Evolutionary conservation across 2,113 vertebrate species (phyloP), one percentile per base, ranked within the genome.

Genomic region (Aptenodytes patagonicus): DNA sequence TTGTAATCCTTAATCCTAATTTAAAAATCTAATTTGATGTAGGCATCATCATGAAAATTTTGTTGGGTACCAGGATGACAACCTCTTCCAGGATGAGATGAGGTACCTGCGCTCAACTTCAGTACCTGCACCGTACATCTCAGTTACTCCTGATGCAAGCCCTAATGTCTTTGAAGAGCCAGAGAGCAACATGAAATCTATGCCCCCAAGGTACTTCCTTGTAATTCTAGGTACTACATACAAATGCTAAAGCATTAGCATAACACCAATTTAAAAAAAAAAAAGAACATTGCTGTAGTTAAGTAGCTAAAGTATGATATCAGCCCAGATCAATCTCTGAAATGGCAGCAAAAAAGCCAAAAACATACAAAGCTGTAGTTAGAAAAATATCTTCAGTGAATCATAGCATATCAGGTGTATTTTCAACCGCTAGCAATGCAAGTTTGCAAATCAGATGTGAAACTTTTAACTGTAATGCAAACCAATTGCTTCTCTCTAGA

Each of bases 21-120:
- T 91, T 91, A 0, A 92, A 93, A 69, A 52, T 97, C 72, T 97
- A 10, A 76, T 97, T 91, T 96, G 79, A 81, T 94, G 13, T 93
- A 99, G 99, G 97, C 99, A 99, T 98, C 99, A 99, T 97, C 99
- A 99, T 84, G 99, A 99, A 98, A 99, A 99, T 96, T 99, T 99
- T 97, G 99, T 98, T 77, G 98, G 97, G 25, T 99, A 99, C 97
- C 99, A 99, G 93, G 99, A 99, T 95, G 99, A 99, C 97, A 99
- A 99, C 96, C 98, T 99, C 21, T 99, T 99, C 96, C 99, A 99
- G 97, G 99, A 99, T 95, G 99, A 99, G 98, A 99, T 99, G 99
- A 98, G 99, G 81, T 99, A 99, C 77, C 97, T 99, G 70, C 99
- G 99, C 57, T 99, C 99, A 51, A 99, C 99, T 20, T 99, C 99